Percentiles rank a stretch among this genome's conserved stretches.
These are phyloP conservation scores for Melinaea menophilus DNA, from an alignment of 2,888 invertebrate genomes.

Conservation along the genomic window DNA sequence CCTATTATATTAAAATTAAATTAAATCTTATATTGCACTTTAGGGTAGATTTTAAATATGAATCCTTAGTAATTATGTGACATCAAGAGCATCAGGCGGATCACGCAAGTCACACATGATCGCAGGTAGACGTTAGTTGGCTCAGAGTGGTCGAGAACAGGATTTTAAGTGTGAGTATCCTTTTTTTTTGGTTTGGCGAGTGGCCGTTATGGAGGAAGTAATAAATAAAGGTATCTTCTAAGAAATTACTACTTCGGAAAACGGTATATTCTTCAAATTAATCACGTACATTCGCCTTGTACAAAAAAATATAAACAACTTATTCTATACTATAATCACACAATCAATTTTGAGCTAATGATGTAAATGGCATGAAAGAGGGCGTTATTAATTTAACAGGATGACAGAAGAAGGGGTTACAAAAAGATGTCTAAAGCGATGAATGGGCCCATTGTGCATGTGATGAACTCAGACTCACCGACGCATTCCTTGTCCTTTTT, in stretches of 20 bases:
- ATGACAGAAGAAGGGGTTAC: constrained; percentile 29
- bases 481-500: constrained; percentile 69
- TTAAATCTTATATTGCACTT: constrained; percentile 1
- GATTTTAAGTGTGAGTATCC: constrained; percentile 61
- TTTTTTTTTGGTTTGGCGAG: constrained; percentile 56
- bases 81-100: constrained; percentile 37
- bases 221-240: constrained; percentile 44
- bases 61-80: constrained; percentile 13
- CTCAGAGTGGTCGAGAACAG: constrained; percentile 60
- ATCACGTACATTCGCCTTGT: too few relatives aligned
- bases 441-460: constrained; percentile 37
- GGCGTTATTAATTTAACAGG: constrained; percentile 31
- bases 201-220: constrained; percentile 68
- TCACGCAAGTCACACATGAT: constrained; percentile 61
- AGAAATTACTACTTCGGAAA: constrained; percentile 37
- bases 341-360: neutral
- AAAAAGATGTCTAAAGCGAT: constrained; percentile 37
- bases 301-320: too few relatives aligned
- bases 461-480: constrained; percentile 51
- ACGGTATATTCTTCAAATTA: constrained; percentile 4
- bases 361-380: constrained; percentile 25
- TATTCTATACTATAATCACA: neutral
- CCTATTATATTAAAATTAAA: neutral
- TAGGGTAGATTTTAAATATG: neutral
- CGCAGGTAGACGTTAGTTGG: constrained; percentile 64